Percentiles rank a stretch among this genome's conserved stretches.
These are phyloP conservation scores for Argyrosomus japonicus DNA, from an alignment of 2,113 vertebrate species.

Conservation along the genomic window DNA sequence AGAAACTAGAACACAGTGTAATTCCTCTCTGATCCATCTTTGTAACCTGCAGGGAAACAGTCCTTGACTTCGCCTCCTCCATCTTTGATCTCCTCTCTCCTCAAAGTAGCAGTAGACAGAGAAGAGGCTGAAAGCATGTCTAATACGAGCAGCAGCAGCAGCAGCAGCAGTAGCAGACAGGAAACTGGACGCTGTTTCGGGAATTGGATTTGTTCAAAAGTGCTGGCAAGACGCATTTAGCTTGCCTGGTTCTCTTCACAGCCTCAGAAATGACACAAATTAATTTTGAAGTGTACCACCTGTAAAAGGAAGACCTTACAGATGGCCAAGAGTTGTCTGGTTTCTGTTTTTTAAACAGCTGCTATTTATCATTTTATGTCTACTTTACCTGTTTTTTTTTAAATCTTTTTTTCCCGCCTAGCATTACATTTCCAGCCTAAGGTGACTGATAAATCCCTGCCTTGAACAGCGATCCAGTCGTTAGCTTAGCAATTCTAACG, in stretches of 20 bases:
- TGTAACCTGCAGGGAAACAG: slow-evolving; percentile 44
- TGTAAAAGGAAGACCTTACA: slow-evolving; percentile 9
- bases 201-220: slow-evolving; percentile 48
- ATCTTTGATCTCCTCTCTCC: slow-evolving; percentile 51
- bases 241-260: slow-evolving; percentile 21
- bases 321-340: neutral
- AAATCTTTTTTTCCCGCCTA: neutral
- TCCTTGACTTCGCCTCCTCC: slow-evolving; percentile 26
- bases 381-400: neutral
- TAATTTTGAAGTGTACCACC: neutral
- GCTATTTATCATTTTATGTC: slow-evolving; percentile 1
- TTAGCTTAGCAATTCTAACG: neutral
- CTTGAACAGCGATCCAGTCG: neutral
- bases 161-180: slow-evolving; percentile 22
- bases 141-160: slow-evolving; percentile 6
- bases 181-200: slow-evolving; percentile 18
- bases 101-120: slow-evolving; percentile 30
- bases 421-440: neutral
- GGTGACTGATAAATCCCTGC: neutral
- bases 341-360: neutral
- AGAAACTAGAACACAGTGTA: slow-evolving; percentile 23
- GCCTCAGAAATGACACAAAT: slow-evolving; percentile 28
- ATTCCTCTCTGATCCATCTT: slow-evolving; percentile 15
- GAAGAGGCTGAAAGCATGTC: slow-evolving; percentile 5
- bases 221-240: slow-evolving; percentile 30